Evolutionary conservation across 2,797 vertebrate species (phyloP).

Genomic region (Pseudocheirus occidentalis): DNA sequence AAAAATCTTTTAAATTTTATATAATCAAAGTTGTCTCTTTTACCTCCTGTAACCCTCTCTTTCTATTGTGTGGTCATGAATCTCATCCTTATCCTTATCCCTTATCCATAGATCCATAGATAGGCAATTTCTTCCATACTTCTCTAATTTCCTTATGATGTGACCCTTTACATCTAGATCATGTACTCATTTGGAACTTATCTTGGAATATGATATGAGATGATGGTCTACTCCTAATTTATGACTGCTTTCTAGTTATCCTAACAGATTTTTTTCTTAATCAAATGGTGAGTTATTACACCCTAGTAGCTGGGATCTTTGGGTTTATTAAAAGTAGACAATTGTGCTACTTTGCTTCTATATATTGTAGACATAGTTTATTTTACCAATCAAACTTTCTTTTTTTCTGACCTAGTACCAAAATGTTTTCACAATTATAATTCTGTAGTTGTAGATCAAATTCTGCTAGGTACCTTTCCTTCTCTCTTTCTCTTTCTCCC

Average conservation of each 20-base stretch:
- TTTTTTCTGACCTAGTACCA: background rate
- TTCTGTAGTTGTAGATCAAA: background rate
- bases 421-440: background rate
- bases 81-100: too few species aligned
- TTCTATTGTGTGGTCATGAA: background rate
- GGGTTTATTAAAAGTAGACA: background rate
- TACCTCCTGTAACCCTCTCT: background rate
- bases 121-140: background rate
- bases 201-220: background rate
- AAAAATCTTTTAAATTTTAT: background rate
- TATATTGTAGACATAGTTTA: background rate
- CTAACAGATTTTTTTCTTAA: background rate
- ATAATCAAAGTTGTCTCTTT: background rate
- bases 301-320: background rate
- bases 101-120: background rate
- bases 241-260: background rate
- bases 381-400: background rate
- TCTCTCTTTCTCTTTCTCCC: background rate
- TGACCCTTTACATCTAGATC: background rate
- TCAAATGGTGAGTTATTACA: background rate
- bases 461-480: background rate
- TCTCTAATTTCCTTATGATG: background rate
- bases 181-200: background rate
- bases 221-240: background rate
- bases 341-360: background rate